Base-by-base conservation (phyloP, 2,113 vertebrate genomes). In the Spilogale gracilis region DNA sequence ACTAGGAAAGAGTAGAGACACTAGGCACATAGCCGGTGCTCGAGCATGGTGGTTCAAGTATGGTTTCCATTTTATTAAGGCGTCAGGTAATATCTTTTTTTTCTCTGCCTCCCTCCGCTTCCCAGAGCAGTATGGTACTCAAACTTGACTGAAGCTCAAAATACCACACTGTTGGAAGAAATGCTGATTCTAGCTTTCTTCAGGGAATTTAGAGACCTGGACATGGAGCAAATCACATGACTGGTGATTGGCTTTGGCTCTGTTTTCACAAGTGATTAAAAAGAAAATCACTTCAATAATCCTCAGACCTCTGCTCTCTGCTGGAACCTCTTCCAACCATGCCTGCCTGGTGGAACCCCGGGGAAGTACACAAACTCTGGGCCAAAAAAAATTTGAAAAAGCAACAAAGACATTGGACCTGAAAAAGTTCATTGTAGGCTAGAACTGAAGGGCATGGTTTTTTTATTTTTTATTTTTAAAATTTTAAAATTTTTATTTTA, bases 261-360 rank as follows among this genome's bases (percentile, higher is more conserved):
- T 97, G 94, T 98, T 97, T 97, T 97, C 82, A 56, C 85, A 97
- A 97, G 97, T 98, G 95, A 97, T 98, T 98, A 95, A 97, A 95
- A 91, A 95, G 87, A 97, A 98, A 92, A 45, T 84, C 91, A 97
- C 97, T 98, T 97, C 97, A 96, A 23, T 97, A 98, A 97, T 97
- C 92, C 91, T 95, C 87, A 97, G 96, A 96, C 95, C 97, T 96
- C 96, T 96, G 95, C 95, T 98, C 96, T 97, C 50, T 9, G 10
- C 87, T 45, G 97, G 94, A 95, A 96, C 91, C 58, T 81, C 89
- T 95, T 98, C 94, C 80, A 97, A 85, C 95, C 61, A 82, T 82
- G 89, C 93, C 76, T 97, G 3, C 16, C 89, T 65, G 48, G 54
- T 2, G 43, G 58, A 83, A 91, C 97, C 97, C 95, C 5, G 0